phyloP scores from a whole-genome alignment of 2,797 vertebrate species.

The Salmo trutta region DNA sequence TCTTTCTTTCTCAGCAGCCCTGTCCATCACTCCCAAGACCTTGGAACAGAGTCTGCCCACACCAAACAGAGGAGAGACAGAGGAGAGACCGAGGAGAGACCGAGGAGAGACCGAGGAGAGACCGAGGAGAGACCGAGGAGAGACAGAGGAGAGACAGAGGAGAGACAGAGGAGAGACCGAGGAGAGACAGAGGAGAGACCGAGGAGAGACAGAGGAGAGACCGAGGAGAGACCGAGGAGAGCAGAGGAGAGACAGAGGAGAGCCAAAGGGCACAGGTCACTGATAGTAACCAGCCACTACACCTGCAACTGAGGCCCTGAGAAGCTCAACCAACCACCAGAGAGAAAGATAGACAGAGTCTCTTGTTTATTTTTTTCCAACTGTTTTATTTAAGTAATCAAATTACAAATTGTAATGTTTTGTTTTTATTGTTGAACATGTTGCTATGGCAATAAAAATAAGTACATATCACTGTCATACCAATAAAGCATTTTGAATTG shows the following conservation, averaged over 20 bases:
- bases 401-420: not conserved
- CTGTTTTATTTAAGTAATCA: not conserved
- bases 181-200: not conserved
- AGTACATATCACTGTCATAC: not conserved
- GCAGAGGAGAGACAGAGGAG: too few relatives aligned
- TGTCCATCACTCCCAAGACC: not conserved
- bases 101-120: too few relatives aligned
- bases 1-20: not conserved
- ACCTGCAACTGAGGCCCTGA: not conserved
- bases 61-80: not conserved
- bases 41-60: not conserved
- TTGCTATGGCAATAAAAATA: not conserved
- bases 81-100: not conserved
- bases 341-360: too few relatives aligned
- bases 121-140: not conserved
- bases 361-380: too few relatives aligned
- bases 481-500: not conserved
- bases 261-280: slow-evolving; percentile 21
- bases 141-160: not conserved
- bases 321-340: too few relatives aligned
- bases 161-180: not conserved
- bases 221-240: not conserved
- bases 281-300: slow-evolving; percentile 54
- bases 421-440: not conserved
- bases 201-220: not conserved